Base-by-base conservation (phyloP, 2,888 invertebrate genomes). In the Eulithis prunata region DNA sequence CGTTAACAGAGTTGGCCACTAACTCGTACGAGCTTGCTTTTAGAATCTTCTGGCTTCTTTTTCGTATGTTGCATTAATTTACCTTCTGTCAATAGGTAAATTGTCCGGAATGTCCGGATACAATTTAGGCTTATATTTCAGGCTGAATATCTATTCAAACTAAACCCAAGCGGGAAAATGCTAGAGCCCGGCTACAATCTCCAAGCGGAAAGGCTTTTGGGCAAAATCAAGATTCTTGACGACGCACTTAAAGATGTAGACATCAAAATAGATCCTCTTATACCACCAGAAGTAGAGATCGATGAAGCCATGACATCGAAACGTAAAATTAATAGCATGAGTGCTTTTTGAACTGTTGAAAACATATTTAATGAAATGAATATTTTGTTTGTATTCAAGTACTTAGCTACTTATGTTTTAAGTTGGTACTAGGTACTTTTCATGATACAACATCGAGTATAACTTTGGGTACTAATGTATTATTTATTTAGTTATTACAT, bases 91-190 rank as follows among this genome's bases (percentile, higher is more conserved):
- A 51, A 11, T 10, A 11, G 28, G 28, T 52, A 36, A 32, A 12
- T 32, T 12, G 51, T 28, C 32, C 4, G n/a, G n/a, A 12, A n/a
- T 12, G 51, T 28, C 32, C 4, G n/a, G n/a, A 43, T 11, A 38
- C 13, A 14, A 49, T 3, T 10, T 10, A 4, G n/a, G 21, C 45
- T 43, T 28, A 13, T 38, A 47, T 71, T 83, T 21, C 78, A 94
- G 94, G 95, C 96, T 0, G 96, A 96, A 84, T 95, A 94, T 81
- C 82, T 96, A 58, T 96, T 96, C 85, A 94, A 94, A 78, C 89
- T 94, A 78, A 96, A 96, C 84, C 95, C 96, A 0, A 94, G 94
- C 72, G 96, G 96, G 0, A 95, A 94, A 84, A 95, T 95, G 94
- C 94, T 95, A 64, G 95, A 95, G 79, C 95, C 95, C 0, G 94